Percentiles rank a stretch among this genome's conserved stretches.
Evolutionary conservation across 2,113 vertebrate species (phyloP).

Genomic region (Ctenomys sociabilis): DNA sequence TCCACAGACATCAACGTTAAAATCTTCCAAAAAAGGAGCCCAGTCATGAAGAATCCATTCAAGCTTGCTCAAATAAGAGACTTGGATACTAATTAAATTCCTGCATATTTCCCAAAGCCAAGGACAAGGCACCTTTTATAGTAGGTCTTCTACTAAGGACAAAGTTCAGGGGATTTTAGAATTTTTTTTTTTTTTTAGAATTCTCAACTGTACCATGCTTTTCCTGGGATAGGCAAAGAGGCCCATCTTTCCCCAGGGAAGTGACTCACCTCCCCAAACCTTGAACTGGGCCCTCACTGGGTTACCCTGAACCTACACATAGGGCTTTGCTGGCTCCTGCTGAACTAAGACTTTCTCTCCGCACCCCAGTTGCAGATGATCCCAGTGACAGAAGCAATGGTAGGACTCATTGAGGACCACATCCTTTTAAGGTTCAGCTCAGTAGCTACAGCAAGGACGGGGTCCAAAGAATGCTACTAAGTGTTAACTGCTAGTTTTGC

Average conservation of each 20-base stretch:
- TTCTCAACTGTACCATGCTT: not conserved
- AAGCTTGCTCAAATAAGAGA: slow-evolving; percentile 46
- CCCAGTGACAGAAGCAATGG: not conserved
- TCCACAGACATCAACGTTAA: not conserved
- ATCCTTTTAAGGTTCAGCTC: not conserved
- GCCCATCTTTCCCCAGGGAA: not conserved
- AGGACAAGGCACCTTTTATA: slow-evolving; percentile 16
- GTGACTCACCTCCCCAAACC: not conserved
- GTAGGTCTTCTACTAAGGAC: not conserved
- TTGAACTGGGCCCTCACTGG: not conserved
- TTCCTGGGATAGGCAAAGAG: not conserved
- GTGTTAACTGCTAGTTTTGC: not conserved
- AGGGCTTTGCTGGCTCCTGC: not conserved
- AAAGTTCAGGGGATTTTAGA: slow-evolving; percentile 16
- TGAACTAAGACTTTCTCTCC: not conserved
- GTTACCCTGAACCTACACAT: not conserved
- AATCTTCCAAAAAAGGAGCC: not conserved
- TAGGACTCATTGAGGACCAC: not conserved
- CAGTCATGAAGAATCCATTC: slow-evolving; percentile 8
- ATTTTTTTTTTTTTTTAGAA: not conserved
- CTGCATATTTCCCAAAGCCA: not conserved
- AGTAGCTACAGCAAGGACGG: not conserved
- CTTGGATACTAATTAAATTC: slow-evolving; percentile 32
- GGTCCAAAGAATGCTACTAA: not conserved
- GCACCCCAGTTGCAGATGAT: not conserved